These are phyloP conservation scores for Agraylea sexmaculata DNA, from an alignment of 1,140 invertebrate genomes.

Conservation along the genomic window DNA sequence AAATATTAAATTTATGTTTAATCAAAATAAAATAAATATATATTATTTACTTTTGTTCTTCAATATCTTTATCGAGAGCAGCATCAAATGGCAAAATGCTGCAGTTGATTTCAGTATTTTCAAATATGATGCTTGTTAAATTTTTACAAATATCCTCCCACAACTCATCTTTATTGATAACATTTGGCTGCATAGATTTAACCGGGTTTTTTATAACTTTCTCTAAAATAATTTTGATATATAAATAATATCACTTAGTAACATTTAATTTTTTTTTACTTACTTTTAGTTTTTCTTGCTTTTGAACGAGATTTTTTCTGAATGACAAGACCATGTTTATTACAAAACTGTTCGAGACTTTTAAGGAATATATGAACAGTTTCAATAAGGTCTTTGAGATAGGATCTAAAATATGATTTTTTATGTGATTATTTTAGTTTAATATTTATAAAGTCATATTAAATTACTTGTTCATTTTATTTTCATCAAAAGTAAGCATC, in stretches of 20 bases:
- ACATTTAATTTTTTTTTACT: conserved; percentile 21
- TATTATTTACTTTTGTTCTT: conserved; percentile 71
- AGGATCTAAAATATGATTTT: conserved; percentile 45
- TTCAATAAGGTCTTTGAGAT: conserved; percentile 77
- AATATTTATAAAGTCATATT: conserved; percentile 8
- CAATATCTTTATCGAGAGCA: conserved; percentile 65
- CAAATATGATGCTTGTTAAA: conserved; percentile 58
- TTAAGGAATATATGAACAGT: conserved; percentile 86
- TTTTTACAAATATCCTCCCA: conserved; percentile 65
- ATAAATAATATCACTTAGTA: not conserved
- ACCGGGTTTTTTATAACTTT: conserved; percentile 1
- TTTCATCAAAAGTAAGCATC: conserved; percentile 70
- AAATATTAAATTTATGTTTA: conserved; percentile 10
- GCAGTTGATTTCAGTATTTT: conserved; percentile 41
- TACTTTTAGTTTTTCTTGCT: conserved; percentile 40
- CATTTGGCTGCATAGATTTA: not conserved
- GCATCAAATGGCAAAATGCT: conserved; percentile 78
- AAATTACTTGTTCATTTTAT: conserved; percentile 70
- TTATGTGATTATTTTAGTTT: conserved; percentile 4
- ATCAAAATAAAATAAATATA: conserved; percentile 7
- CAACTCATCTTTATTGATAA: conserved; percentile 21
- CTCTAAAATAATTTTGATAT: not conserved
- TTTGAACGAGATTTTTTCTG: conserved; percentile 51
- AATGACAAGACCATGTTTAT: conserved; percentile 60
- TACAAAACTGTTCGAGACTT: conserved; percentile 75